These are phyloP conservation scores for Galaxias olidus DNA, from an alignment of 2,797 vertebrate species.

Conservation along the genomic window DNA sequence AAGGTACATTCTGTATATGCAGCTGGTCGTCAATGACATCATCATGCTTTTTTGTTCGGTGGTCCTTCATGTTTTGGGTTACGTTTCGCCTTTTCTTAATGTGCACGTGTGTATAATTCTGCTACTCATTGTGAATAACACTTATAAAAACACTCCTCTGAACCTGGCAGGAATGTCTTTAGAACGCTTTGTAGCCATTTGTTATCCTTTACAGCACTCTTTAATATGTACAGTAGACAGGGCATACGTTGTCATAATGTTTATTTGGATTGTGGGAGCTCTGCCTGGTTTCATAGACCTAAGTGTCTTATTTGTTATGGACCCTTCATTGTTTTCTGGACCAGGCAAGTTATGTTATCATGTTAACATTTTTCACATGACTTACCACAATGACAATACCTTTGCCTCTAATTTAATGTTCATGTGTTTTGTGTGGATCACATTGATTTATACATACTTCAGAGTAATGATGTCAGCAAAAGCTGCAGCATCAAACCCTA, in stretches of 20 bases:
- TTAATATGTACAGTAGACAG: slow-evolving; percentile 20
- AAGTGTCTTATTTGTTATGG: neutral
- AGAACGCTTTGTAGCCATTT: slow-evolving; percentile 33
- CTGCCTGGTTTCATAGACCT: slow-evolving; percentile 9
- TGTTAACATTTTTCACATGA: neutral
- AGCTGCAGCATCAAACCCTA: slow-evolving; percentile 3
- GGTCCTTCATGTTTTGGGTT: slow-evolving; percentile 7
- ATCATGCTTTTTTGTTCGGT: neutral
- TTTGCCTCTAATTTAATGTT: neutral
- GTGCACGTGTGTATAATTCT: slow-evolving; percentile 20
- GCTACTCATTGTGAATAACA: neutral
- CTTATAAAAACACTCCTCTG: slow-evolving; percentile 22
- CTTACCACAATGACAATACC: neutral
- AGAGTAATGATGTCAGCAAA: slow-evolving; percentile 12
- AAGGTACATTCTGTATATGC: slow-evolving; percentile 22
- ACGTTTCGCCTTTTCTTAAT: neutral
- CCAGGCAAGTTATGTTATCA: slow-evolving; percentile 8
- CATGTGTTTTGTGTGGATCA: slow-evolving; percentile 23
- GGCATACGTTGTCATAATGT: slow-evolving; percentile 11
- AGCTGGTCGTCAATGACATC: slow-evolving; percentile 30
- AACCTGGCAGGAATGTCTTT: slow-evolving; percentile 29
- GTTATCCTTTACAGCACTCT: slow-evolving; percentile 32
- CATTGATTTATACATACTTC: slow-evolving; percentile 22
- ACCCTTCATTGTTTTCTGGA: slow-evolving; percentile 8
- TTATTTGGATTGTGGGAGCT: slow-evolving; percentile 22